Base-by-base conservation (phyloP, 2,113 vertebrate genomes). In the Xiphophorus maculatus region DNA sequence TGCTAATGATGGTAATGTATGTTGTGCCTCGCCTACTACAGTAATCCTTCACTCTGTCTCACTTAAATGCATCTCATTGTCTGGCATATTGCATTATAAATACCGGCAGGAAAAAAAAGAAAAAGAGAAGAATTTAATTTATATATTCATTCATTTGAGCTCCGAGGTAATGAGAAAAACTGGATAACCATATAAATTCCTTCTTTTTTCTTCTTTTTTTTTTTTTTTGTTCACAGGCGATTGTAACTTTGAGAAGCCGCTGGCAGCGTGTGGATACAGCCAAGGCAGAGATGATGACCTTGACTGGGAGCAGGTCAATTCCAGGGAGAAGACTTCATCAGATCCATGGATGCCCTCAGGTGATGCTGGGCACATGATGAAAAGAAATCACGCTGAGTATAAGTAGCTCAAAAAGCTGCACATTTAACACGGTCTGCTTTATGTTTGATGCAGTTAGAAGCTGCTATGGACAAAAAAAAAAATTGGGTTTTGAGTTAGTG, bases 251-350 rank as follows among this genome's bases (percentile, higher is more conserved):
- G 97, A 98, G 86, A 96, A 96, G 78, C 94, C 97, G 0, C 95
- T 97, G 33, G 91, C 90, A 66, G 93, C 94, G 0, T 99, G 97
- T 83, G 98, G 98, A 17, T 99, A 99, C 40, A 97, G 95, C 81
- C 97, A 99, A 88, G 95, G 96, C 22, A 94, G 96, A 66, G 96
- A 97, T 0, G 96, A 98, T 73, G 97, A 98, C 91, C 95, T 99
- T 80, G 96, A 97, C 66, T 99, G 98, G 98, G 97, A 99, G 71
- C 97, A 97, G 85, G 93, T 95, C 88, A 98, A 95, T 63, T 92
- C 95, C 3, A 92, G 95, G 1, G 75, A 94, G 79, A 97, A 95
- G 84, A 91, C 95, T 0, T 91, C 95, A 25, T 92, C 92, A 1
- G 96, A 96, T 80, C 96, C 95, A 1, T 98, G 98, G 95, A 95